Percentiles rank a stretch among this genome's conserved stretches.
Evolutionary conservation across 2,888 invertebrate genomes (phyloP).

Genomic region (Cephus rjabovi): DNA sequence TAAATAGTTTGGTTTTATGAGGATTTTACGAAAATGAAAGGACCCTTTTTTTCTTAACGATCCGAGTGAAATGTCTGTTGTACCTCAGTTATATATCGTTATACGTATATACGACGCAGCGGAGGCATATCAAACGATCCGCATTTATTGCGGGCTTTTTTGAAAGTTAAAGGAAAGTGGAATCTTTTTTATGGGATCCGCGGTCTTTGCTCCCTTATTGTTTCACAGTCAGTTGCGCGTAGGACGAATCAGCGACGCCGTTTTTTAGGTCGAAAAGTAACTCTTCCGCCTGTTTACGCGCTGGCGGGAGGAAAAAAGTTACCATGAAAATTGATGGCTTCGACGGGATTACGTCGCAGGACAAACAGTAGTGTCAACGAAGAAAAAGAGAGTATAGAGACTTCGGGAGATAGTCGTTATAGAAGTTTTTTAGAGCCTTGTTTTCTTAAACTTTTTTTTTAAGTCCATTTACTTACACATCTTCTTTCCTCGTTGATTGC

Average conservation of each 20-base stretch:
- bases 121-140: neutral
- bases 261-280: neutral
- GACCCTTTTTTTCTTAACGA: neutral
- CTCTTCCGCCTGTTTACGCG: neutral
- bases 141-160: neutral
- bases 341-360: neutral
- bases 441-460: neutral
- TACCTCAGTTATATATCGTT: neutral
- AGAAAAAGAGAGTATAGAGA: neutral
- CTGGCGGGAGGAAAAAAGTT: neutral
- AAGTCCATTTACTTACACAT: neutral
- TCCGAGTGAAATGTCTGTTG: neutral
- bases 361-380: neutral
- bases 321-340: neutral
- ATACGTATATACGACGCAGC: neutral
- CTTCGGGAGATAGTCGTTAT: neutral
- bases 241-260: neutral
- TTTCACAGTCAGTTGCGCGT: neutral
- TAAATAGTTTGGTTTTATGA: neutral
- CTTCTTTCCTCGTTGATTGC: neutral
- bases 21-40: neutral
- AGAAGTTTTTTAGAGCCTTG: neutral
- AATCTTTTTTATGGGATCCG: neutral
- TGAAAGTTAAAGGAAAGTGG: neutral
- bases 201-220: neutral